These are phyloP conservation scores for Pristiophorus japonicus DNA, from an alignment of 2,113 vertebrate species.

Conservation along the genomic window DNA sequence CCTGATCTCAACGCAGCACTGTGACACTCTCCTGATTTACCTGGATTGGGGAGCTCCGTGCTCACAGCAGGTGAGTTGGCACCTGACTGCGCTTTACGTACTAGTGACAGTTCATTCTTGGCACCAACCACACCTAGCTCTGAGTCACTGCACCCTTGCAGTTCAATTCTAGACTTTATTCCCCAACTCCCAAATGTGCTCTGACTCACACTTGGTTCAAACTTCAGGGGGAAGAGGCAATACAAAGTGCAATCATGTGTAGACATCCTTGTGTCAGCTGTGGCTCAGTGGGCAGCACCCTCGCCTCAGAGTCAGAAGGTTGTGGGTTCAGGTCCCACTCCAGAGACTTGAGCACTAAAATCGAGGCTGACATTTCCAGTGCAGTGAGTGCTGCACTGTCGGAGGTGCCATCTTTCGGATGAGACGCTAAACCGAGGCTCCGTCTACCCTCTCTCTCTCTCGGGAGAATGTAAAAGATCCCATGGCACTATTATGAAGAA, in stretches of 20 bases:
- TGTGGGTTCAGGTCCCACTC: too few relatives aligned
- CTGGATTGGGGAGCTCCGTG: not conserved
- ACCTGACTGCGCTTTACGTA: not conserved
- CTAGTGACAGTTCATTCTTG: not conserved
- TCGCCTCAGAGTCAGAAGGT: too few relatives aligned
- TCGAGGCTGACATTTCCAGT: too few relatives aligned
- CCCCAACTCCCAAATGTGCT: not conserved
- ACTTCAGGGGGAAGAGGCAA: not conserved
- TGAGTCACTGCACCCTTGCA: not conserved
- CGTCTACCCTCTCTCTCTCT: too few relatives aligned
- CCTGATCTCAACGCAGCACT: not conserved
- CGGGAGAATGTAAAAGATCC: too few relatives aligned
- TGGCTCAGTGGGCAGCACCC: too few relatives aligned
- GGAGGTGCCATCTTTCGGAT: too few relatives aligned
- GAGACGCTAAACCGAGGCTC: too few relatives aligned
- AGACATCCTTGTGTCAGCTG: too few relatives aligned
- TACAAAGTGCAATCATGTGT: slow-evolving; percentile 33
- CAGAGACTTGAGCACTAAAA: too few relatives aligned
- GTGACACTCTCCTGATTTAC: not conserved
- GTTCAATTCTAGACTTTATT: not conserved
- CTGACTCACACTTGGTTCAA: not conserved
- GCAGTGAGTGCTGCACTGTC: too few relatives aligned
- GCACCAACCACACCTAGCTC: not conserved
- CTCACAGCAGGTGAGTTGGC: not conserved
- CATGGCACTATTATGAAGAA: too few relatives aligned